phyloP scores from a whole-genome alignment of 1,140 invertebrate species.

The Bombus haemorrhoidalis region DNA sequence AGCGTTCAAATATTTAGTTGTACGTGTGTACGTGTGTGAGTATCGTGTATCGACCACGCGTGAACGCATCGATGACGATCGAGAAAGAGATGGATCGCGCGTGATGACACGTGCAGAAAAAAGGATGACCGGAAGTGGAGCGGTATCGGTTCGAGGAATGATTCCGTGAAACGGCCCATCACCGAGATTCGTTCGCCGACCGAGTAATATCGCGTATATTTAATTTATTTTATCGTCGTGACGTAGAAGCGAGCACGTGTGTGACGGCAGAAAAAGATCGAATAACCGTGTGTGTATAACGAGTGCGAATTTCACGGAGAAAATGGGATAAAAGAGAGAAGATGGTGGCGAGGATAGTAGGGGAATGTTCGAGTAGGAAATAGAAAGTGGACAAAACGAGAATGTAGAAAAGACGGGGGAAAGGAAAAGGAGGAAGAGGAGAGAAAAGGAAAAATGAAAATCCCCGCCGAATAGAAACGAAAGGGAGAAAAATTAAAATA shows the following conservation, averaged over 20 bases:
- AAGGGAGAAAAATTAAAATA: background rate
- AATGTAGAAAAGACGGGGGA: background rate
- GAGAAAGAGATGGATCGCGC: background rate
- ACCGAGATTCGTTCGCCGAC: conserved; percentile 66
- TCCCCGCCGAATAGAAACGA: background rate
- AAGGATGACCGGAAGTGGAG: background rate
- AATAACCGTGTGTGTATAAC: background rate
- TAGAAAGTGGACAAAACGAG: no score
- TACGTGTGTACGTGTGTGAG: conserved; percentile 47
- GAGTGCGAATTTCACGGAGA: conserved; percentile 20
- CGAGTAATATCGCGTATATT: conserved; percentile 46
- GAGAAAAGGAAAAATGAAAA: conserved; percentile 6
- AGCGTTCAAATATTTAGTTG: conserved; percentile 68
- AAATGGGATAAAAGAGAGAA: background rate
- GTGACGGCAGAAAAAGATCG: conserved; percentile 16
- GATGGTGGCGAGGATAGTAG: background rate
- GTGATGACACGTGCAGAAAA: background rate
- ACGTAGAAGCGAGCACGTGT: conserved; percentile 55
- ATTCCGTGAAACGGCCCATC: conserved; percentile 61
- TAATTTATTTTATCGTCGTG: conserved; percentile 13
- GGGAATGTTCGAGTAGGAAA: background rate
- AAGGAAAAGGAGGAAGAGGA: conserved; percentile 17
- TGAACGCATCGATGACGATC: conserved; percentile 11
- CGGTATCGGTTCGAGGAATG: conserved; percentile 18
- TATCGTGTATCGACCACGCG: background rate